These are phyloP conservation scores for Hoplostethus mediterraneus DNA, from an alignment of 2,797 vertebrate species.

Conservation along the genomic window DNA sequence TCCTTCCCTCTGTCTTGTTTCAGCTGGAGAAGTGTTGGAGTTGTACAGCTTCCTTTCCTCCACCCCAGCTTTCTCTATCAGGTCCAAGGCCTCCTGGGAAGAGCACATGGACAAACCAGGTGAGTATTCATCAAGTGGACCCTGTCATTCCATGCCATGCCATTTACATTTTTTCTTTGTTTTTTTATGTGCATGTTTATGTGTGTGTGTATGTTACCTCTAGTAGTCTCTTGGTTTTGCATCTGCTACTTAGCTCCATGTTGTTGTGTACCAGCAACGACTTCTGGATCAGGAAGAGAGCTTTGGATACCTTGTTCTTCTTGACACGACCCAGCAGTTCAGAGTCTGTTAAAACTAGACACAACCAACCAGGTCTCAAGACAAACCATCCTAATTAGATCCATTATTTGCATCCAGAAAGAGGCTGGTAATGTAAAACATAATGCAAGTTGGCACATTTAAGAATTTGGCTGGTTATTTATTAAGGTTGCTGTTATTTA, in stretches of 20 bases:
- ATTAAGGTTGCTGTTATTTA: too few species aligned
- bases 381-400: not conserved
- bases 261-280: slow-evolving; percentile 80
- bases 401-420: not conserved
- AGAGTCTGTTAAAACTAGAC: slow-evolving; percentile 77
- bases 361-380: slow-evolving; percentile 26
- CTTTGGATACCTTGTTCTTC: slow-evolving; percentile 92
- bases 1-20: slow-evolving; percentile 65
- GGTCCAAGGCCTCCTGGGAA: slow-evolving; percentile 85
- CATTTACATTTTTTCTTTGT: not conserved
- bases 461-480: too few species aligned
- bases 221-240: slow-evolving; percentile 80
- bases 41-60: slow-evolving; percentile 87
- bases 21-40: slow-evolving; percentile 52
- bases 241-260: slow-evolving; percentile 57
- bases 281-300: slow-evolving; percentile 91
- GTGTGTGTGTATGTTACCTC: slow-evolving; percentile 82
- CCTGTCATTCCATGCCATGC: too few species aligned
- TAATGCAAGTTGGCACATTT: too few species aligned
- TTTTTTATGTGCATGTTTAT: slow-evolving; percentile 4
- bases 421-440: not conserved
- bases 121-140: not conserved
- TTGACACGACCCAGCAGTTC: slow-evolving; percentile 87
- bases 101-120: slow-evolving; percentile 1
- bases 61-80: slow-evolving; percentile 88